A percentile compares a stretch with the other conserved stretches of the same genome.
Evolutionary conservation across 2,113 vertebrate genomes (phyloP).

Genomic region (Epinephelus moara): DNA sequence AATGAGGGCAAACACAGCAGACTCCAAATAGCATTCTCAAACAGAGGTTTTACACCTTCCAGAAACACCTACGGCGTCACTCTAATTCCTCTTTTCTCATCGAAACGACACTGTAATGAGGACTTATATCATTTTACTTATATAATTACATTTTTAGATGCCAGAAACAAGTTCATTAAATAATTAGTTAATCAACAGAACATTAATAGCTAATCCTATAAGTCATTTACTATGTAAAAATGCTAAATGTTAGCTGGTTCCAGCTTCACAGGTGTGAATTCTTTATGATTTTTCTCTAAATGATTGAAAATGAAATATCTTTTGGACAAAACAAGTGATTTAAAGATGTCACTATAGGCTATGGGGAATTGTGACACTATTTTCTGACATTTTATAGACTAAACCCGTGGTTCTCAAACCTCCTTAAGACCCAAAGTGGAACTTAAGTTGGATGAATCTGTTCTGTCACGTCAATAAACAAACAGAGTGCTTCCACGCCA

Average conservation of each 20-base stretch:
- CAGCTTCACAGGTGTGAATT: neutral
- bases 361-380: neutral
- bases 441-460: constrained; percentile 12
- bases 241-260: neutral
- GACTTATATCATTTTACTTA: neutral
- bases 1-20: constrained; percentile 67
- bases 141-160: constrained; percentile 8
- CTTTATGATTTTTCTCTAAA: neutral
- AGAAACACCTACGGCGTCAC: constrained; percentile 19
- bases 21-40: constrained; percentile 52
- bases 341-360: neutral
- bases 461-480: constrained; percentile 11
- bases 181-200: constrained; percentile 11
- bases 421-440: constrained; percentile 1
- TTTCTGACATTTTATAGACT: neutral
- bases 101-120: constrained; percentile 42
- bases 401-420: neutral
- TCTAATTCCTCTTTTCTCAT: constrained; percentile 48
- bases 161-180: constrained; percentile 43
- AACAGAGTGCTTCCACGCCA: neutral
- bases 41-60: constrained; percentile 44
- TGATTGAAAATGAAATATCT: neutral
- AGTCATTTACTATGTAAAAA: neutral
- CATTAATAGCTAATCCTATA: neutral
- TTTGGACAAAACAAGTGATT: neutral